These are phyloP conservation scores for Galaxias olidus DNA, from an alignment of 2,797 vertebrate genomes.

Conservation along the genomic window DNA sequence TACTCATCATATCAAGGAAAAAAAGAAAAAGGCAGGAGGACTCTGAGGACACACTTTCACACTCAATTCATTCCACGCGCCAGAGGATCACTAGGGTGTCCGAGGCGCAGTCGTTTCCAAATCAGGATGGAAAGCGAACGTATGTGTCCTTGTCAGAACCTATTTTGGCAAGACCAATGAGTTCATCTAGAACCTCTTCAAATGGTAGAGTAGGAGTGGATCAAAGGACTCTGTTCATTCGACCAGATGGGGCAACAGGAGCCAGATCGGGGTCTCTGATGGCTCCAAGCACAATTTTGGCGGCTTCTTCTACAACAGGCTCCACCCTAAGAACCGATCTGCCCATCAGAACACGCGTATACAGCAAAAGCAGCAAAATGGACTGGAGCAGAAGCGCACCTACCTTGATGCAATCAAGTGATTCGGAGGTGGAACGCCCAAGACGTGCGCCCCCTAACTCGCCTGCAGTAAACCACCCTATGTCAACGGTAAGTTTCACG, in stretches of 20 bases:
- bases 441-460: constrained; percentile 79
- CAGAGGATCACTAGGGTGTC: constrained; percentile 45
- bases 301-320: constrained; percentile 39
- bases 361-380: constrained; percentile 11
- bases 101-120: constrained; percentile 43
- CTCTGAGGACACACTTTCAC: constrained; percentile 55
- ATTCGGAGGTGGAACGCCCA: constrained; percentile 67
- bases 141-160: constrained; percentile 68
- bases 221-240: constrained; percentile 55
- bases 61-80: constrained; percentile 48
- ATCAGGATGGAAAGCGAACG: constrained; percentile 41
- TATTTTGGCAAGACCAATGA: constrained; percentile 62
- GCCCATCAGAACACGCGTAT: constrained; percentile 20
- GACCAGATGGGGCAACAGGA: constrained; percentile 63
- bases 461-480: constrained; percentile 50
- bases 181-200: constrained; percentile 73
- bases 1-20: constrained; percentile 57
- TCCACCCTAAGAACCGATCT: constrained; percentile 36
- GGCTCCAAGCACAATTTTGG: constrained; percentile 66
- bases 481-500: constrained; percentile 21
- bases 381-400: constrained; percentile 65
- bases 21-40: constrained; percentile 32
- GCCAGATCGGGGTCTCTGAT: constrained; percentile 60
- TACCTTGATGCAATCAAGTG: constrained; percentile 61
- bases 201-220: constrained; percentile 57